Conservation (phyloP, 1,140 invertebrate species). For the Procambarus clarkii region DNA sequence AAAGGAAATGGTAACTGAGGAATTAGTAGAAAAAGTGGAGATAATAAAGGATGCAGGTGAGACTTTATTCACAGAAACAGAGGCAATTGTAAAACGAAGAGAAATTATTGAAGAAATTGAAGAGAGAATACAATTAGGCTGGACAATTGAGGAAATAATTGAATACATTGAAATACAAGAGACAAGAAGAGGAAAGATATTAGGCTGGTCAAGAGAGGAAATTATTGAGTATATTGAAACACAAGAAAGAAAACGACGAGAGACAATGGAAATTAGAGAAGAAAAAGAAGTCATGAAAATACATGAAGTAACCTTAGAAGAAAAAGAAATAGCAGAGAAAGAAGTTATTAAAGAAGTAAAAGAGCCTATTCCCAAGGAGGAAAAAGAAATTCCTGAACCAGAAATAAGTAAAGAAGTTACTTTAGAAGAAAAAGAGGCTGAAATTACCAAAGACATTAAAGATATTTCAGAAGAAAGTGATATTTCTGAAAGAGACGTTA, state of each 20-base stretch:
- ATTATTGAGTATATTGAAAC: slow-evolving; percentile 16
- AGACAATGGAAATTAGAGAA: background rate
- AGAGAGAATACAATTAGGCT: background rate
- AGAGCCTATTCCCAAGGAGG: background rate
- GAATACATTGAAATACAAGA: background rate
- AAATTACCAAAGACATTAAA: background rate
- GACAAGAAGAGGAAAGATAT: background rate
- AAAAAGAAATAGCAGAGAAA: background rate
- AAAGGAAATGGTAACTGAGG: background rate
- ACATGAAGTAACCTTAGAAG: background rate
- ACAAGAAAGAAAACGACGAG: background rate
- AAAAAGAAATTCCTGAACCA: background rate
- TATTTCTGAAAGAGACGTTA: background rate
- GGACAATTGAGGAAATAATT: background rate
- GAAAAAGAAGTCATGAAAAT: background rate
- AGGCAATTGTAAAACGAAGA: background rate
- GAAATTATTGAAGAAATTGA: slow-evolving; percentile 25
- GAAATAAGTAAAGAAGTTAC: slow-evolving; percentile 3
- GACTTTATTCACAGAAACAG: background rate
- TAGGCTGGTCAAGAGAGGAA: background rate
- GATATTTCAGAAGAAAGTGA: slow-evolving; percentile 69
- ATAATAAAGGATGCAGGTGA: background rate
- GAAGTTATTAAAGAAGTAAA: background rate
- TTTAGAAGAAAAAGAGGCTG: background rate
- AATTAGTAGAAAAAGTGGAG: background rate